Evolutionary conservation across 2,113 vertebrate genomes (phyloP).

Genomic region (Seriola aureovittata): DNA sequence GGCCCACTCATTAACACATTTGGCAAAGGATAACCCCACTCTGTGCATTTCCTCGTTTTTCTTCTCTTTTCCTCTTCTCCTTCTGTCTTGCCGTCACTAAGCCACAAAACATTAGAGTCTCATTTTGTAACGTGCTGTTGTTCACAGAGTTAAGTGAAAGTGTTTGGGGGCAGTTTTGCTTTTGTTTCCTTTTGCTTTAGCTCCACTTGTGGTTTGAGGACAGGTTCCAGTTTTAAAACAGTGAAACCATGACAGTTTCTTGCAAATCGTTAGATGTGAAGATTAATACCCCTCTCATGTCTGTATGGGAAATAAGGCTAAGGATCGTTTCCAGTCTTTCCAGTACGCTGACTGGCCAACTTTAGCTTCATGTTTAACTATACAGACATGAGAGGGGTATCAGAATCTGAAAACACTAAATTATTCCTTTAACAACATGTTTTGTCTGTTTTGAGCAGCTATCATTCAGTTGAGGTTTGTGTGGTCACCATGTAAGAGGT

Average conservation of each 20-base stretch:
- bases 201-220: not conserved
- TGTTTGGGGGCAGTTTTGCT: not conserved
- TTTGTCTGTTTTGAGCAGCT: too few species aligned
- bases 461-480: too few species aligned
- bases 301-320: too few species aligned
- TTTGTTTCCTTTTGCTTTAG: not conserved
- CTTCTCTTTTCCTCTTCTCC: constrained; percentile 30
- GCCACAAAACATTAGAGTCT: constrained; percentile 25
- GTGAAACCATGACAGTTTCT: not conserved
- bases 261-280: not conserved
- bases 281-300: not conserved
- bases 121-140: constrained; percentile 8
- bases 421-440: too few species aligned
- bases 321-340: too few species aligned
- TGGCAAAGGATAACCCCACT: constrained; percentile 64
- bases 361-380: too few species aligned
- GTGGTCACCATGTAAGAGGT: too few species aligned
- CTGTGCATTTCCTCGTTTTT: constrained; percentile 3
- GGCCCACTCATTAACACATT: constrained; percentile 77
- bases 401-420: too few species aligned
- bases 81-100: constrained; percentile 33
- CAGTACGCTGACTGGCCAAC: too few species aligned
- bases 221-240: not conserved
- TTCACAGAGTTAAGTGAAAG: not conserved
- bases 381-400: too few species aligned